Base-by-base conservation (phyloP, 2,888 invertebrate species). In the Alloplasta piceator region DNA sequence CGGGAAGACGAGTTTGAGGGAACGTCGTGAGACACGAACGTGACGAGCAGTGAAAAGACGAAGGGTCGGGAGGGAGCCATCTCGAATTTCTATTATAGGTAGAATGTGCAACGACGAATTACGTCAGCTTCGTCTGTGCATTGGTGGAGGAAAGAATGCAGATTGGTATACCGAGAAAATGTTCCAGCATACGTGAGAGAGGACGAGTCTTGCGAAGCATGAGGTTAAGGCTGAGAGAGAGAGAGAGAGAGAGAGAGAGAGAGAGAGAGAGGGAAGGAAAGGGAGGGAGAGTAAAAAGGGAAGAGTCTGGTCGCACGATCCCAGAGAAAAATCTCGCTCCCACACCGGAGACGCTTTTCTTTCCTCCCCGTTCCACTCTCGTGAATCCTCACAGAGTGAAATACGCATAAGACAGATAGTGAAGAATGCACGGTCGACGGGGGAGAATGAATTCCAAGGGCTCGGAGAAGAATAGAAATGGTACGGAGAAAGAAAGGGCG, bases 1-100 rank as follows among this genome's bases (percentile, higher is more conserved):
- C 14, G 52, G 41, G 48, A 48, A 48, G 70, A 66, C 26, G 48
- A 38, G 36, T 61, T 56, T 58, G 41, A 9, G 12, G 26, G n/a
- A 36, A 66, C 41, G 36, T 48, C 9, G 39, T 39, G 6, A 14
- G 52, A 36, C 9, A 26, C 50, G 76, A 39, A 43, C 36, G 50
- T n/a, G 46, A 46, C 55, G 67, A 14, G 16, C 6, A 46, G 12
- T 43, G 36, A 56, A 46, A 63, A 43, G 41, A 12, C 26, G 43
- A 50, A 41, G 41, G 55, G 16, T n/a, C 36, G 16, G 16, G 46
- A 14, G 43, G 12, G 71, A 50, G 39, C 60, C 76, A 82, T 78
- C 76, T 80, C 82, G 85, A 84, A 86, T 86, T 85, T 85, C 85
- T 83, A 86, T 86, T 85, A 85, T 86, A 83, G 85, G 77, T 50